phyloP scores from a whole-genome alignment of 2,113 vertebrate species.

The Corvus hawaiiensis region DNA sequence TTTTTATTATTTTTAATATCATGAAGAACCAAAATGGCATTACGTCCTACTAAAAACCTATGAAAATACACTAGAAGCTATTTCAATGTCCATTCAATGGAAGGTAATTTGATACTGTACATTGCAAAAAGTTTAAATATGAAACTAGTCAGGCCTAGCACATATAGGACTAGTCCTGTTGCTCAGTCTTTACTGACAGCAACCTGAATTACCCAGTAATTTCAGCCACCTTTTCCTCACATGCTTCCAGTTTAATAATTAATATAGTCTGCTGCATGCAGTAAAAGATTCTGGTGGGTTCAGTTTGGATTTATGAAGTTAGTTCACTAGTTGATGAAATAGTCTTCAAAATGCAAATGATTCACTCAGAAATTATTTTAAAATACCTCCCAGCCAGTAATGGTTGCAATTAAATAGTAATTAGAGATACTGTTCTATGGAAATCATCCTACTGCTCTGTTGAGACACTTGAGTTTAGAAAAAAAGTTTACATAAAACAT shows the following conservation, averaged over 20 bases:
- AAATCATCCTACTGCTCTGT: background rate
- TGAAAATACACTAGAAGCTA: background rate
- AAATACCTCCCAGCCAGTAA: background rate
- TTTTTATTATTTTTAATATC: background rate
- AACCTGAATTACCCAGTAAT: background rate
- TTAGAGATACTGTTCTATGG: background rate
- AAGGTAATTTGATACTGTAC: background rate
- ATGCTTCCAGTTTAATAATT: background rate
- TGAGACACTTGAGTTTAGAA: background rate
- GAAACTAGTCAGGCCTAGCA: background rate
- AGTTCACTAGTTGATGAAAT: background rate
- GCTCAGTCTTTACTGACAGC: background rate
- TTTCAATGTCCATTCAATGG: background rate
- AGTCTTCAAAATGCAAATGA: background rate
- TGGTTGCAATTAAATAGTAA: background rate
- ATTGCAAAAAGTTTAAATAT: background rate
- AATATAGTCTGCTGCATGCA: background rate
- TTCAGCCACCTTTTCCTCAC: background rate
- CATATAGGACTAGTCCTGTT: background rate
- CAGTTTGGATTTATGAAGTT: background rate
- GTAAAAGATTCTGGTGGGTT: background rate
- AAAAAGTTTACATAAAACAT: background rate
- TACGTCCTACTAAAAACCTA: background rate
- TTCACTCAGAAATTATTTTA: slow-evolving; percentile 20
- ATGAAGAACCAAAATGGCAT: background rate